Conservation (phyloP, 1,140 invertebrate species). For the Lepidurus packardi region DNA sequence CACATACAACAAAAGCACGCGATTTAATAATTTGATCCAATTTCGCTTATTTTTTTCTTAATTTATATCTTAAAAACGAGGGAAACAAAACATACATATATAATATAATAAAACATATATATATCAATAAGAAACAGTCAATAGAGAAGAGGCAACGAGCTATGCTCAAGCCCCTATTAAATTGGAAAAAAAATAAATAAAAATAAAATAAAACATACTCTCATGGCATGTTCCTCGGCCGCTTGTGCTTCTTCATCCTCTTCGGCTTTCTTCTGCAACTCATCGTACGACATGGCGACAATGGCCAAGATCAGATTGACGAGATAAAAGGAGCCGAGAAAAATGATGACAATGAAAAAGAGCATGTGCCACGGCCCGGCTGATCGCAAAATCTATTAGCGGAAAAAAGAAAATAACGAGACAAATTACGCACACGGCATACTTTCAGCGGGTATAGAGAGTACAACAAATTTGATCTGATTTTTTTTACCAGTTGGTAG, state of each 20-base stretch:
- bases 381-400: conserved; percentile 72
- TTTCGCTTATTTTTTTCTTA: neutral
- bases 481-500: conserved; percentile 80
- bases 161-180: too few relatives aligned
- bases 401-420: neutral
- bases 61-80: neutral
- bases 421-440: neutral
- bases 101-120: too few relatives aligned
- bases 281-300: conserved; percentile 98
- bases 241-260: conserved; percentile 74
- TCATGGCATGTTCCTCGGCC: conserved; percentile 81
- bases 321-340: conserved; percentile 96
- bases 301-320: conserved; percentile 98
- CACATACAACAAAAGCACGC: neutral
- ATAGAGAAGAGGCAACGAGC: too few relatives aligned
- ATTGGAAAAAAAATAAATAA: too few relatives aligned
- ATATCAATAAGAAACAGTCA: too few relatives aligned
- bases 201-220: conserved; percentile 45
- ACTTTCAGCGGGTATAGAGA: neutral
- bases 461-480: too few relatives aligned
- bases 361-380: conserved; percentile 94
- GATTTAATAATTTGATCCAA: conserved; percentile 14
- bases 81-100: conserved; percentile 37
- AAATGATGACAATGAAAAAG: conserved; percentile 98
- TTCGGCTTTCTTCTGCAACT: conserved; percentile 95